phyloP scores from a whole-genome alignment of 2,113 vertebrate species.

The Upupa epops region DNA sequence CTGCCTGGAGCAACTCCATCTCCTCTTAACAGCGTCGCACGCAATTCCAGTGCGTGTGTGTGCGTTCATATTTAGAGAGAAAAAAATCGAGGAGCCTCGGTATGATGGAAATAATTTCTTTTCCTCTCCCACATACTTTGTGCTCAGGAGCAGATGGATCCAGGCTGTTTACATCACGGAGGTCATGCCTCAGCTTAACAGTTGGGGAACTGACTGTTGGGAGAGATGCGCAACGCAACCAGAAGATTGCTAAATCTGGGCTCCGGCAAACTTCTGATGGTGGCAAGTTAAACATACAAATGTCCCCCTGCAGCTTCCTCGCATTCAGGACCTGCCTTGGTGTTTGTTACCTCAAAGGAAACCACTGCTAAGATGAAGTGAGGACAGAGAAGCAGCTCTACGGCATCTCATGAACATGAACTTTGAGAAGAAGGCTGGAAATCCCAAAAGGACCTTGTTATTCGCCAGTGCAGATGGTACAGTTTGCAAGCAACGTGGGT shows the following conservation, averaged over 20 bases:
- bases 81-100: neutral
- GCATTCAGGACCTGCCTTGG: neutral
- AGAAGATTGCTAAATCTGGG: slow-evolving; percentile 58
- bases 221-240: slow-evolving; percentile 39
- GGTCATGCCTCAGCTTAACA: slow-evolving; percentile 67
- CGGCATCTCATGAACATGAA: neutral
- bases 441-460: neutral
- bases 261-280: slow-evolving; percentile 27
- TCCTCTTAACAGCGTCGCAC: neutral
- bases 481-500: fast-evolving
- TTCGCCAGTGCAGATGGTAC: neutral
- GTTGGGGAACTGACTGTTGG: slow-evolving; percentile 62
- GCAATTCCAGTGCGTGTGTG: neutral
- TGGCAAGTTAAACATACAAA: slow-evolving; percentile 44
- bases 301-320: slow-evolving; percentile 45
- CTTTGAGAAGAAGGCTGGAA: neutral
- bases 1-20: slow-evolving; percentile 50
- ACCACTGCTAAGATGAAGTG: fast-evolving
- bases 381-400: neutral
- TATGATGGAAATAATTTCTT: slow-evolving; percentile 48
- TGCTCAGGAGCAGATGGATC: slow-evolving; percentile 67
- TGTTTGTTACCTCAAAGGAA: neutral
- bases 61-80: slow-evolving; percentile 1
- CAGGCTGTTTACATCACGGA: slow-evolving; percentile 69
- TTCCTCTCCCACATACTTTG: slow-evolving; percentile 62